Evolutionary conservation across 2,888 invertebrate species (phyloP).

Genomic region (Scaptomyza polygonia): DNA sequence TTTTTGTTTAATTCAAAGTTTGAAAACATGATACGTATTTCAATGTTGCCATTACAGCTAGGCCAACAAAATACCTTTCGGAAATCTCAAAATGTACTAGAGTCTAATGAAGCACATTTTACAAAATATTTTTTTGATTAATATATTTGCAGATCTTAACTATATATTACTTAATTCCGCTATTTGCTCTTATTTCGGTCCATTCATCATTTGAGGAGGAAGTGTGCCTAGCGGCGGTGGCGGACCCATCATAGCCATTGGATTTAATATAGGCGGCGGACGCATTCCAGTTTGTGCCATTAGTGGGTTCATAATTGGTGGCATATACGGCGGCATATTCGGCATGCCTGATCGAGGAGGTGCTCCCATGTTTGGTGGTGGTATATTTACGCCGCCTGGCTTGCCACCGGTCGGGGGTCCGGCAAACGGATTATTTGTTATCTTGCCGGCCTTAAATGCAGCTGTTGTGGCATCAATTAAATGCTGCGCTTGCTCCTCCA

Average conservation of each 20-base stretch:
- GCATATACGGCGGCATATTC: conserved; percentile 87
- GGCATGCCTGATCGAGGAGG: conserved; percentile 87
- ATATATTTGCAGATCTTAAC: conserved; percentile 43
- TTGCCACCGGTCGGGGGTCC: conserved; percentile 85
- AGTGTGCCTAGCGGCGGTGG: conserved; percentile 90
- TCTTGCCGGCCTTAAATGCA: conserved; percentile 98
- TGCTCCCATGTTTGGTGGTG: conserved; percentile 89
- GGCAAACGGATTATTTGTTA: conserved; percentile 95
- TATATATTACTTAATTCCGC: conserved; percentile 31
- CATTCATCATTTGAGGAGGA: conserved; percentile 89
- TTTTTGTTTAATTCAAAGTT: background rate
- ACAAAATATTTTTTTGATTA: background rate
- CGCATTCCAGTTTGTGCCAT: conserved; percentile 83
- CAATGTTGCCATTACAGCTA: conserved; percentile 1
- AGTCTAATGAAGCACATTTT: background rate
- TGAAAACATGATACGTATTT: background rate
- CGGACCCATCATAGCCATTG: conserved; percentile 91
- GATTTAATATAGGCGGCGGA: conserved; percentile 91
- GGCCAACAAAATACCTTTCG: background rate
- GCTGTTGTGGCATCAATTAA: conserved; percentile 99
- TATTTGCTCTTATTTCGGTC: conserved; percentile 84
- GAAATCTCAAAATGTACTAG: background rate
- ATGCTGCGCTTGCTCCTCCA: conserved; percentile 99
- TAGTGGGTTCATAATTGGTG: conserved; percentile 91
- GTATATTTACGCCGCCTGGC: conserved; percentile 90